These are phyloP conservation scores for Chironomus tentans DNA, from an alignment of 2,888 invertebrate genomes.

Conservation along the genomic window DNA sequence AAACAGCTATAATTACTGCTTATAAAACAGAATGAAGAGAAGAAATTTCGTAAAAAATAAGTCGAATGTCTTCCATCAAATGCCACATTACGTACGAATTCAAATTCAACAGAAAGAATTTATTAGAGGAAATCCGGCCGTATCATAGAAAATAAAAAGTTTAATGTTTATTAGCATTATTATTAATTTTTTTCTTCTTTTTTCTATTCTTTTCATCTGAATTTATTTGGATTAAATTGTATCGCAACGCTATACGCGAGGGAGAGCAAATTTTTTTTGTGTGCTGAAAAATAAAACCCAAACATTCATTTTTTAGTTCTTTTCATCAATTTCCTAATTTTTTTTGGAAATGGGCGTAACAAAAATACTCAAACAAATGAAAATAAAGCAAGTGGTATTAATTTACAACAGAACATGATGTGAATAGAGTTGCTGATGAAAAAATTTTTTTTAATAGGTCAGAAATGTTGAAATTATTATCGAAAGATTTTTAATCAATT, in stretches of 20 bases:
- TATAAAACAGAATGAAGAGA: background rate
- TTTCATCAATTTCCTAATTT: no score
- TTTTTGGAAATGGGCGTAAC: no score
- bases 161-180: conserved; percentile 24
- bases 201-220: background rate
- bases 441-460: no score
- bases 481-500: no score
- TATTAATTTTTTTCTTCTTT: background rate
- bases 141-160: conserved; percentile 2
- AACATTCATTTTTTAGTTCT: no score
- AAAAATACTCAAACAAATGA: no score
- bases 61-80: conserved; percentile 26
- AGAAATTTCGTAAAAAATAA: background rate
- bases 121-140: conserved; percentile 18
- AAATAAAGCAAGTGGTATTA: no score
- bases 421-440: no score
- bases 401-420: no score
- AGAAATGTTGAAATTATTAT: no score
- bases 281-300: no score
- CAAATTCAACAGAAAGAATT: background rate
- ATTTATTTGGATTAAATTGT: conserved; percentile 2
- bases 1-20: background rate
- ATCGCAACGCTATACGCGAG: background rate
- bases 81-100: conserved; percentile 5
- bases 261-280: background rate